Base-by-base conservation (phyloP, 2,797 vertebrate species). In the Anableps anableps region DNA sequence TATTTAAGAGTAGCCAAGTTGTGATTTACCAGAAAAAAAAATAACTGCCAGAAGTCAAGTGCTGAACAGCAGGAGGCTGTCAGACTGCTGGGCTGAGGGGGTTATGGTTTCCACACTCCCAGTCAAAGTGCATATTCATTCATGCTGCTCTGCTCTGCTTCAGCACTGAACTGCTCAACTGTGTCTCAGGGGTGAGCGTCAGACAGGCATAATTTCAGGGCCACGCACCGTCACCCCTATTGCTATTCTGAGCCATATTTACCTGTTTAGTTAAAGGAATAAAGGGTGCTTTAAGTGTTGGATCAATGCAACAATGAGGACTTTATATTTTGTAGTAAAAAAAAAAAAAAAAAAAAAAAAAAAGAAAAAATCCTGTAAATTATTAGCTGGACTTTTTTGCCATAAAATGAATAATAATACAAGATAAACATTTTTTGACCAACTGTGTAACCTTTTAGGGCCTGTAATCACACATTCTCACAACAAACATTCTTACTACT, bases 61-160 rank as follows among this genome's bases (percentile, higher is more conserved):
- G 83, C 51, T 48, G 88, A 93, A 90, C 91, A 94, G 93, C 93
- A 92, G 93, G 93, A 89, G 83, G 90, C 91, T 94, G 92, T 94
- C 93, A 93, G 83, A 45, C 72, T 50, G 81, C 76, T 62, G n/a
- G 80, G 88, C 84, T 79, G 86, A 86, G 76, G 91, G 75, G 89
- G 92, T 89, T 89, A 87, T 73, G 81, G 89, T 89, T 92, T 80
- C 89, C 78, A 89, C 86, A 88, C 92, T 73, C 86, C 90, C 85
- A 91, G 90, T 91, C 93, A 89, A 89, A 91, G 91, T 92, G 91
- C 92, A 93, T 92, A 91, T 92, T 93, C 92, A 92, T 92, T 89
- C 88, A 89, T 51, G 76, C 82, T 84, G 85, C 88, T 89, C 77
- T 21, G 88, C 88, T 94, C 85, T 90, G 88, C 88, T 94, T 93